These are phyloP conservation scores for Pogoniulus pusillus DNA, from an alignment of 2,797 vertebrate species.

Conservation along the genomic window DNA sequence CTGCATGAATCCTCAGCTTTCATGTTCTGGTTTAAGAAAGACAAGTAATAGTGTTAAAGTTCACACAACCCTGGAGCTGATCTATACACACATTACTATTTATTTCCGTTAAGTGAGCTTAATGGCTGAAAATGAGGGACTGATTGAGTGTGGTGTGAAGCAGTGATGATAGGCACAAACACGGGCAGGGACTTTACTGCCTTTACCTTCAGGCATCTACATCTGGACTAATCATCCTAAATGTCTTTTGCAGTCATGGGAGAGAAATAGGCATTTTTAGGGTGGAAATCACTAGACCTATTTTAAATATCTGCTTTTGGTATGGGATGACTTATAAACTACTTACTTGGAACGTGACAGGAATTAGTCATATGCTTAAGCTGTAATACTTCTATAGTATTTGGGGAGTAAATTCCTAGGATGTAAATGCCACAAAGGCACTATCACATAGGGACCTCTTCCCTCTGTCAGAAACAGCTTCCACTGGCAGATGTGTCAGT, in stretches of 20 bases:
- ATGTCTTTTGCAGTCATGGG: slow-evolving; percentile 42
- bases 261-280: slow-evolving; percentile 27
- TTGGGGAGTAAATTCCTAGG: not conserved
- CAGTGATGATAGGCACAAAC: not conserved
- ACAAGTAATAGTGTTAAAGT: slow-evolving; percentile 16
- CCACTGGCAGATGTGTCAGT: not conserved
- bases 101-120: not conserved
- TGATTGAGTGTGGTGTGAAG: slow-evolving; percentile 2
- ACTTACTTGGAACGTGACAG: not conserved
- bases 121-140: not conserved
- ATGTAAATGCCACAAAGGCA: not conserved
- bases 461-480: not conserved
- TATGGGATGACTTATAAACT: not conserved
- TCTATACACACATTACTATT: not conserved
- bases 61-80: not conserved
- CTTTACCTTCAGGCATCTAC: slow-evolving; percentile 17
- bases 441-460: not conserved
- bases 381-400: not conserved
- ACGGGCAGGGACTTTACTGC: not conserved
- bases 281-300: not conserved
- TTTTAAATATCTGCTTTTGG: slow-evolving; percentile 26
- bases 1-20: not conserved
- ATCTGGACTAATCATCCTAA: slow-evolving; percentile 30
- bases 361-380: not conserved
- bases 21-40: not conserved